These are phyloP conservation scores for Tetranychus truncatus DNA, from an alignment of 2,888 invertebrate genomes.

Conservation along the genomic window DNA sequence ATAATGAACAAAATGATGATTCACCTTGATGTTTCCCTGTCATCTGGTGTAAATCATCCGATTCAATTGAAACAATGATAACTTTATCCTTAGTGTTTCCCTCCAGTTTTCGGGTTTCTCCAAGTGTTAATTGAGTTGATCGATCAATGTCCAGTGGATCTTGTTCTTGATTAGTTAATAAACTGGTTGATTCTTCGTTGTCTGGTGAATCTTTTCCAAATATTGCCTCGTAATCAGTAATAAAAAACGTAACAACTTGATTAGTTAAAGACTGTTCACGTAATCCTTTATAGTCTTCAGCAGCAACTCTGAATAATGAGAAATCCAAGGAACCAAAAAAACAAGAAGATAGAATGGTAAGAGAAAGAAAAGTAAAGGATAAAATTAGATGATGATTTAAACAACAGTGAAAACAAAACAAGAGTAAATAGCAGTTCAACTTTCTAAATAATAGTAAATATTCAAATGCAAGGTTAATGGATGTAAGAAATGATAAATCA, in stretches of 20 bases:
- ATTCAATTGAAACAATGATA: neutral
- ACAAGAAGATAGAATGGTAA: neutral
- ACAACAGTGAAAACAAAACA: constrained; percentile 2
- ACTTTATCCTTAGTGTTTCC: neutral
- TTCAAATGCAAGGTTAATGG: no score
- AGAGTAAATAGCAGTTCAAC: constrained; percentile 1
- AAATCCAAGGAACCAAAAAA: neutral
- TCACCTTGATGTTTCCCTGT: neutral
- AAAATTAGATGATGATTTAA: neutral
- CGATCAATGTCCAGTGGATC: neutral
- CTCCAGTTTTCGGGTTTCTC: neutral
- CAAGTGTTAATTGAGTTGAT: no score
- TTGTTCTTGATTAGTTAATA: neutral
- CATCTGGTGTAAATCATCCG: neutral
- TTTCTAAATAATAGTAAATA: no score
- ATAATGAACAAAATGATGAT: neutral
- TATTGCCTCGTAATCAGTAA: constrained; percentile 32
- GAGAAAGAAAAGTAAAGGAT: neutral
- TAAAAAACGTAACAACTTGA: constrained; percentile 34
- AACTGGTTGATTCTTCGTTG: neutral
- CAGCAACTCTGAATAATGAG: constrained; percentile 17
- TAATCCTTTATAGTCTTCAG: constrained; percentile 29
- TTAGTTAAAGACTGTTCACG: constrained; percentile 36
- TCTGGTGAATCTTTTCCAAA: constrained; percentile 29
- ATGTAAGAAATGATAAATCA: no score